phyloP scores from a whole-genome alignment of 2,888 invertebrate genomes.

The Microctonus brassicae region DNA sequence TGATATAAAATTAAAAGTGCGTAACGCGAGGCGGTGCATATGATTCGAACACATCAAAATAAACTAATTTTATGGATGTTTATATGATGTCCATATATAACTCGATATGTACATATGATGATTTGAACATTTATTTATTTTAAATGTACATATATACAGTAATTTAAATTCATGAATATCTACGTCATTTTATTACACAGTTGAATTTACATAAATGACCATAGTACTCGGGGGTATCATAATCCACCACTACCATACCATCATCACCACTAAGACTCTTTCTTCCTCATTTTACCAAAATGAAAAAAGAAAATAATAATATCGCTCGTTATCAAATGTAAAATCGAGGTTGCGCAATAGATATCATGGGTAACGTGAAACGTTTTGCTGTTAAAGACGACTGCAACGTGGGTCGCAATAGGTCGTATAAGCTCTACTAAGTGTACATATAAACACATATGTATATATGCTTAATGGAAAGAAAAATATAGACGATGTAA shows the following conservation, averaged over 20 bases:
- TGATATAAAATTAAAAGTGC: slow-evolving; percentile 11
- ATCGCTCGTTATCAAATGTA: slow-evolving; percentile 17
- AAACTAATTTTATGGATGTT: not conserved
- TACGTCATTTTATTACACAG: slow-evolving; percentile 7
- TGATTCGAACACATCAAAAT: slow-evolving; percentile 13
- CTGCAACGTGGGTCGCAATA: slow-evolving; percentile 42
- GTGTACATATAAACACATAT: not conserved
- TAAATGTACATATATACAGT: slow-evolving; percentile 1
- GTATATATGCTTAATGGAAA: not conserved
- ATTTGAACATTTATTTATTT: not conserved
- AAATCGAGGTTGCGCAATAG: slow-evolving; percentile 36
- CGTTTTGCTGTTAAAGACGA: slow-evolving; percentile 18
- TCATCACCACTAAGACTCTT: not conserved
- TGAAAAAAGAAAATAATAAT: too few species aligned
- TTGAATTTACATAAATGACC: slow-evolving; percentile 24
- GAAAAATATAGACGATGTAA: slow-evolving; percentile 27
- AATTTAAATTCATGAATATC: slow-evolving; percentile 10
- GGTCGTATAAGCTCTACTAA: slow-evolving; percentile 32
- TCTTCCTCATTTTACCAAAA: slow-evolving; percentile 11
- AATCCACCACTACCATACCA: not conserved
- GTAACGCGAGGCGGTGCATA: slow-evolving; percentile 15
- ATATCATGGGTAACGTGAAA: slow-evolving; percentile 26
- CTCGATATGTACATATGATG: not conserved
- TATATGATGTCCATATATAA: not conserved
- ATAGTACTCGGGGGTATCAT: not conserved